phyloP scores from a whole-genome alignment of 2,113 vertebrate genomes.

The Pipa parva region DNA sequence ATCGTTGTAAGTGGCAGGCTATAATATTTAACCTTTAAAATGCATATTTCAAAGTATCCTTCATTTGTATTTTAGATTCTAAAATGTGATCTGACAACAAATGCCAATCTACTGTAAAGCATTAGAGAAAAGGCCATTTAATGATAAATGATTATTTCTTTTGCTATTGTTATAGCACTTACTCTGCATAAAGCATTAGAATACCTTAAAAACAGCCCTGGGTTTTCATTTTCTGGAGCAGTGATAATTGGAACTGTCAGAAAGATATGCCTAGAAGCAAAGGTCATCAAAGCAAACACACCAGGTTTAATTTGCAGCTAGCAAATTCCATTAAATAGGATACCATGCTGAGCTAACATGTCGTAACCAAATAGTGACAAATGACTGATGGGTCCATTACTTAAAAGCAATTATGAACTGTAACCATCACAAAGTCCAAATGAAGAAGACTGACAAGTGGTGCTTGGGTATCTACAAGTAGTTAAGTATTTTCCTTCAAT shows the following conservation, averaged over 20 bases:
- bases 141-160: constrained; percentile 14
- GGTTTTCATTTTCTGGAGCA: constrained; percentile 38
- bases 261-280: constrained; percentile 32
- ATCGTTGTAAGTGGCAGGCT: background rate
- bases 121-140: constrained; percentile 7
- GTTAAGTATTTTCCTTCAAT: too few species aligned
- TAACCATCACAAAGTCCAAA: too few species aligned
- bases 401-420: constrained; percentile 21
- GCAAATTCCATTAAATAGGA: constrained; percentile 29
- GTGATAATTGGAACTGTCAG: constrained; percentile 35
- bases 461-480: too few species aligned
- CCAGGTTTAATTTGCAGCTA: constrained; percentile 30
- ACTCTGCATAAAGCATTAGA: constrained; percentile 26
- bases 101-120: constrained; percentile 38
- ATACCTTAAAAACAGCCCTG: constrained; percentile 1
- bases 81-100: constrained; percentile 8
- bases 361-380: constrained; percentile 26
- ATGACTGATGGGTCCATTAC: constrained; percentile 33
- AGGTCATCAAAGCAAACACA: constrained; percentile 34
- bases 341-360: constrained; percentile 17
- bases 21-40: constrained; percentile 40
- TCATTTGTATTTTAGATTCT: constrained; percentile 40
- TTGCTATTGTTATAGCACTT: constrained; percentile 6
- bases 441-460: too few species aligned
- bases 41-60: constrained; percentile 23